Base-by-base conservation (phyloP, 2,113 vertebrate genomes). In the Microtus pennsylvanicus region DNA sequence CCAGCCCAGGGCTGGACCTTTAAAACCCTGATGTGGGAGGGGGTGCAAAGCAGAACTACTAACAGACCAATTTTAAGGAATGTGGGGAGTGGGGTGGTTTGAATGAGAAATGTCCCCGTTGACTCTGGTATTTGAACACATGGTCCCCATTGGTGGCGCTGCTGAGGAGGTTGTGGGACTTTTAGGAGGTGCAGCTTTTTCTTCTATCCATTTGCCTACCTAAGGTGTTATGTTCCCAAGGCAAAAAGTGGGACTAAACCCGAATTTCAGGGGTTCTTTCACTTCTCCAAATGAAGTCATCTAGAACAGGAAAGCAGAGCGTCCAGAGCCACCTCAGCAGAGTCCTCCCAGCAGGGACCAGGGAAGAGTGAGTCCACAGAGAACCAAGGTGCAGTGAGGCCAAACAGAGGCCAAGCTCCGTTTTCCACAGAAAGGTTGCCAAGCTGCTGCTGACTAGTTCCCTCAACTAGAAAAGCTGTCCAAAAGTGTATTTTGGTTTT, bases 401-500 rank as follows among this genome's bases (percentile, higher is more conserved):
- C 81, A 50, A 90, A 7, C 80, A 42, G 58, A 30, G 30, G 12
- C 77, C 52, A 87, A 45, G 63, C 76, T 89, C 76, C 86, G 1
- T 47, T 89, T 89, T 87, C 38, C 58, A 89, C 28, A 96, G 55
- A 55, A 58, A 90, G 35, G 91, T 94, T 91, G 69, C 12, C 90
- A 94, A 91, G 26, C 65, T 63, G 3, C 14, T 70, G 22, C 19
- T 70, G 28, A 74, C 42, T 61, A 87, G 52, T 67, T 91, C 38
- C 86, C 63, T 95, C 74, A 93, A 81, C 69, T 91, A 85, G 63
- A 91, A 95, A 87, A 92, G 58, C 63, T 94, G 58, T 61, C 55
- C 14, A 21, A 26, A 82, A 61, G 9, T 52, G 50, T 78, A 52
- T 33, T 77, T 47, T 7, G 47, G 47, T 17, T 50, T 35, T 55